phyloP scores from a whole-genome alignment of 2,888 invertebrate genomes.

The Parthenolecanium corni region DNA sequence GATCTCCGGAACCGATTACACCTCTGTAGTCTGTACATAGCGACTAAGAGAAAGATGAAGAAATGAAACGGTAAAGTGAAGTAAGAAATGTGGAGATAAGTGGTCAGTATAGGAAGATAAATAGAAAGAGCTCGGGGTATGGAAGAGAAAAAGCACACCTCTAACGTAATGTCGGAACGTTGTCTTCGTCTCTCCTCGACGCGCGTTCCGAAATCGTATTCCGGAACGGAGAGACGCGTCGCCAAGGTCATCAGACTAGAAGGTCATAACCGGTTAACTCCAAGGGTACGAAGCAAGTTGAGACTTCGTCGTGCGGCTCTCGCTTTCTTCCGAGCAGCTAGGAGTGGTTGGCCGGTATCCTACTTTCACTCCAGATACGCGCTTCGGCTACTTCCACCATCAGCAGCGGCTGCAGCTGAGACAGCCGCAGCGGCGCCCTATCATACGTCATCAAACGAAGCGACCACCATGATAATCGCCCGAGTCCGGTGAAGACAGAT shows the following conservation, averaged over 20 bases:
- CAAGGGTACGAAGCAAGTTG: slow-evolving; percentile 15
- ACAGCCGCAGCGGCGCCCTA: no score
- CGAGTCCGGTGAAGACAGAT: slow-evolving; percentile 8
- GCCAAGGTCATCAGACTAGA: slow-evolving; percentile 23
- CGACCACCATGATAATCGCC: slow-evolving; percentile 4
- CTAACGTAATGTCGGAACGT: neutral
- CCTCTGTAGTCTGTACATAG: no score
- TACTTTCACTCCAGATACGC: slow-evolving; percentile 15
- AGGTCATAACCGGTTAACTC: slow-evolving; percentile 24
- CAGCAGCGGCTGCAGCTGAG: no score
- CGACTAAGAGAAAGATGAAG: no score
- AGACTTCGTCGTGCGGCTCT: neutral
- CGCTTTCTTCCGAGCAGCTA: slow-evolving; percentile 14
- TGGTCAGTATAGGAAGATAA: no score
- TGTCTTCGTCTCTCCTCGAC: no score
- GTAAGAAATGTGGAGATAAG: no score
- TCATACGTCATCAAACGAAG: no score
- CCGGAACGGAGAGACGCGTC: slow-evolving; percentile 22
- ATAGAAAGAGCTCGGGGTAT: no score
- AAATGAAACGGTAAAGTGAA: no score
- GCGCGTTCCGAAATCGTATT: neutral
- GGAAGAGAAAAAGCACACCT: neutral
- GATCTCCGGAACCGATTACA: no score
- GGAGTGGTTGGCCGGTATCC: slow-evolving; percentile 10
- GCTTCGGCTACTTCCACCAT: no score